Evolutionary conservation across 1,140 invertebrate species (phyloP).

Genomic region (Elysia chlorotica): DNA sequence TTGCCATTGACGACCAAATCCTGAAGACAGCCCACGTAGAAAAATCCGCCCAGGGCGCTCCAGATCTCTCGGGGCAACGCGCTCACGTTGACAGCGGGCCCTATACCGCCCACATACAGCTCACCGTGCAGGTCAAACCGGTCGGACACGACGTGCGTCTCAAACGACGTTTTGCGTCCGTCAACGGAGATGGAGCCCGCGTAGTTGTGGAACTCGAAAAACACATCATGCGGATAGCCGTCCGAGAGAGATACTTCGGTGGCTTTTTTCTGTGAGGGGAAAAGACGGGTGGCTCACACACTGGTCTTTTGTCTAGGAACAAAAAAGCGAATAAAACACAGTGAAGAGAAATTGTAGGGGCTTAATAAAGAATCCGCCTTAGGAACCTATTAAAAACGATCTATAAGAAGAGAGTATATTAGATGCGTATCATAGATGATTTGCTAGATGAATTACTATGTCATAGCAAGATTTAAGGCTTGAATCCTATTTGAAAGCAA

Average conservation of each 20-base stretch:
- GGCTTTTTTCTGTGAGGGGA: slow-evolving; percentile 73
- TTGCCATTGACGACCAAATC: slow-evolving; percentile 93
- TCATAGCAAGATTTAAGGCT: no score
- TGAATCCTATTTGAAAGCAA: no score
- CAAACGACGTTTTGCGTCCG: slow-evolving; percentile 85
- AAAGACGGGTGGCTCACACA: not conserved
- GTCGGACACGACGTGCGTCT: slow-evolving; percentile 69
- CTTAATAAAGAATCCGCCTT: no score
- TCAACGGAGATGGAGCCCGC: slow-evolving; percentile 88
- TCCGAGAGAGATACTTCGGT: slow-evolving; percentile 73
- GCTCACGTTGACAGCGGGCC: slow-evolving; percentile 56
- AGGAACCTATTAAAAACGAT: no score
- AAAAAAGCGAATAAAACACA: no score
- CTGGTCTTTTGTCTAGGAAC: no score
- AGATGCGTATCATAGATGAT: no score
- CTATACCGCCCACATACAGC: slow-evolving; percentile 81
- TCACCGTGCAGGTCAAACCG: slow-evolving; percentile 84
- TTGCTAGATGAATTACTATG: no score
- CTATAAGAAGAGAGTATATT: no score
- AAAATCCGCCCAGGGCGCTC: slow-evolving; percentile 85
- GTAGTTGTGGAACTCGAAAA: slow-evolving; percentile 65
- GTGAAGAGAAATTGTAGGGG: no score
- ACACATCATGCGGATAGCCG: slow-evolving; percentile 87
- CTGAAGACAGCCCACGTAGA: slow-evolving; percentile 93
- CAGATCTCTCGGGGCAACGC: slow-evolving; percentile 85